phyloP scores from a whole-genome alignment of 1,140 invertebrate species.

The Drosophila varians region DNA sequence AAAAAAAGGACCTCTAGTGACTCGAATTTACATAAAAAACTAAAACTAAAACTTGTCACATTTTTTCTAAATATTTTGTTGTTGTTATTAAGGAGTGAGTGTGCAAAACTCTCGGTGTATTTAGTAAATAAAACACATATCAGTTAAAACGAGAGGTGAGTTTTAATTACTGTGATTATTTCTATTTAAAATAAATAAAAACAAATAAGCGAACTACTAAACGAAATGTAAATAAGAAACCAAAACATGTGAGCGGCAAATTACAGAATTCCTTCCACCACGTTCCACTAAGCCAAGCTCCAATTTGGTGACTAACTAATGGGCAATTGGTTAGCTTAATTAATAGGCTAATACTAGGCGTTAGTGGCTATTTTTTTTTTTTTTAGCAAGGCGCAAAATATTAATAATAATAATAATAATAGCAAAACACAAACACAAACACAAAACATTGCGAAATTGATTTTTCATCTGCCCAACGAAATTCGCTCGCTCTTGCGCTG shows the following conservation, averaged over 20 bases:
- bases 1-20: conserved; percentile 16
- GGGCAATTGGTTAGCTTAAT: conserved; percentile 9
- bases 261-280: background rate
- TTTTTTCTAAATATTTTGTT: conserved; percentile 47
- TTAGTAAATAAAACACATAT: conserved; percentile 38
- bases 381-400: conserved; percentile 40
- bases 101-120: conserved; percentile 25
- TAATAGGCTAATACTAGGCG: background rate
- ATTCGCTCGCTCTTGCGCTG: conserved; percentile 18
- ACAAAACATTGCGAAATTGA: conserved; percentile 80
- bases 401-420: conserved; percentile 49
- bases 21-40: conserved; percentile 3
- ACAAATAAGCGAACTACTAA: too few relatives aligned
- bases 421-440: conserved; percentile 56
- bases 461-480: conserved; percentile 65
- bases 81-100: conserved; percentile 24
- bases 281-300: background rate
- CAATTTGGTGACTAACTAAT: background rate
- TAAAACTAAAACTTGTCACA: background rate
- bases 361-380: background rate
- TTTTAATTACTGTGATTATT: background rate
- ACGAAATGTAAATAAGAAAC: background rate
- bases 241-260: conserved; percentile 4
- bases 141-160: conserved; percentile 36
- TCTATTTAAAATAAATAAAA: background rate